Conservation (phyloP, 2,113 vertebrate genomes). For the Urocynchramus pylzowi region DNA sequence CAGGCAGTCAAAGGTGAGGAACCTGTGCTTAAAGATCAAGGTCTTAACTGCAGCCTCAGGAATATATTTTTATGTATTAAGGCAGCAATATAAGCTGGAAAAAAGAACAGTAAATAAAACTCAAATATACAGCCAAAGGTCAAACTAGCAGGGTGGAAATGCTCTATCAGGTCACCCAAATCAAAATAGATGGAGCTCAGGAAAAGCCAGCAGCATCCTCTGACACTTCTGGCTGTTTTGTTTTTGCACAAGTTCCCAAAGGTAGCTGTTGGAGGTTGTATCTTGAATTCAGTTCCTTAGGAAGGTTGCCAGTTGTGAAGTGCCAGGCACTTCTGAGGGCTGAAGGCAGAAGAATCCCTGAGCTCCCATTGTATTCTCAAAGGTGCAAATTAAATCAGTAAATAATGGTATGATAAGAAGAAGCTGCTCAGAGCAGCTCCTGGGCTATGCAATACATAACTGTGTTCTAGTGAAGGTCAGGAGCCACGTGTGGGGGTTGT, state of each 20-base stretch:
- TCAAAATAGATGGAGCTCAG: background rate
- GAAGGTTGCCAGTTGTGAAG: background rate
- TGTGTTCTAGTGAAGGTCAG: too few species aligned
- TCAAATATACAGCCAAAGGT: background rate
- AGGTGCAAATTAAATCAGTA: too few species aligned
- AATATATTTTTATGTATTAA: background rate
- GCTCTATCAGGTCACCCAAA: background rate
- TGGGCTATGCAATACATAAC: too few species aligned
- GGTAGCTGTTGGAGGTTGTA: background rate
- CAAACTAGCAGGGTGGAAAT: background rate
- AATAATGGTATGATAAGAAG: too few species aligned
- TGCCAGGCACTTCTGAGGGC: too few species aligned
- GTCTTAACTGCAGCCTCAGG: background rate
- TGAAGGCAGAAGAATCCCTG: too few species aligned
- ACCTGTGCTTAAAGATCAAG: background rate
- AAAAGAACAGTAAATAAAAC: background rate
- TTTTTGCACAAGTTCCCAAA: background rate
- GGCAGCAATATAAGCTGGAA: background rate
- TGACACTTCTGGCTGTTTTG: background rate
- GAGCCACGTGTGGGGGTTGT: too few species aligned
- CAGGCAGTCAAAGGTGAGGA: background rate
- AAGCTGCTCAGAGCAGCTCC: too few species aligned
- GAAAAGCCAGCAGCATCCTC: background rate
- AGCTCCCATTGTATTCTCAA: too few species aligned
- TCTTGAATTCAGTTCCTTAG: background rate